A percentile compares a stretch with the other conserved stretches of the same genome.
phyloP scores from a whole-genome alignment of 2,888 invertebrate species.

The Cepaea hortensis region DNA sequence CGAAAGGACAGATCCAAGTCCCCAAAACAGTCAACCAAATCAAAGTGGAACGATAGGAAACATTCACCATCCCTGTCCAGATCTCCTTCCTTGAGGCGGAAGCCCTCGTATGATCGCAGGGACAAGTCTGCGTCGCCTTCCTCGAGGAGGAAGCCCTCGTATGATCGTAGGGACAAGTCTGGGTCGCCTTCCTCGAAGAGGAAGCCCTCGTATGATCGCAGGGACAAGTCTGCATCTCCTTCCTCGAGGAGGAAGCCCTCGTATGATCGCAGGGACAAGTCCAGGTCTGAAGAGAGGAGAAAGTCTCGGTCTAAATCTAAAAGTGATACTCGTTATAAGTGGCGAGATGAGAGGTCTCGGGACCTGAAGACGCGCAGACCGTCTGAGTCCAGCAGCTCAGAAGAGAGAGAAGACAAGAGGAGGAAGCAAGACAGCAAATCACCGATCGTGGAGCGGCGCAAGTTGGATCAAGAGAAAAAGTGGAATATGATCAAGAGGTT shows the following conservation, averaged over 20 bases:
- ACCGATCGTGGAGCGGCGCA: not conserved
- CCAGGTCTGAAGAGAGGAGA: slow-evolving; percentile 43
- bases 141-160: not conserved
- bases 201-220: not conserved
- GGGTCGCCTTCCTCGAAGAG: slow-evolving; percentile 27
- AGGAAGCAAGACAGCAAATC: slow-evolving; percentile 10
- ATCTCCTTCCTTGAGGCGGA: slow-evolving; percentile 19
- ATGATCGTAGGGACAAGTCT: slow-evolving; percentile 33
- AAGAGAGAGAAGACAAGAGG: slow-evolving; percentile 17
- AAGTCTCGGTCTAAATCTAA: slow-evolving; percentile 17
- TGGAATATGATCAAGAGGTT: slow-evolving; percentile 9
- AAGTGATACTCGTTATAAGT: not conserved
- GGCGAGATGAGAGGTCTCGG: slow-evolving; percentile 27
- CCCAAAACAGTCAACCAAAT: slow-evolving; percentile 10
- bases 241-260: not conserved
- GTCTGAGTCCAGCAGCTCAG: slow-evolving; percentile 32
- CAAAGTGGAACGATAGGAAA: slow-evolving; percentile 34
- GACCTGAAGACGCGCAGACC: not conserved
- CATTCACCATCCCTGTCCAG: slow-evolving; percentile 40
- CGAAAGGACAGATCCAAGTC: slow-evolving; percentile 26
- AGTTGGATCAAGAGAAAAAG: not conserved
- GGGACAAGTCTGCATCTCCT: slow-evolving; percentile 43
- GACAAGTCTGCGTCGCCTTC: slow-evolving; percentile 39
- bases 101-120: not conserved
- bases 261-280: slow-evolving; percentile 39